Evolutionary conservation across 35 echinoderm and acorn worm genomes (phyloP).

Genomic region (Acanthaster planci): DNA sequence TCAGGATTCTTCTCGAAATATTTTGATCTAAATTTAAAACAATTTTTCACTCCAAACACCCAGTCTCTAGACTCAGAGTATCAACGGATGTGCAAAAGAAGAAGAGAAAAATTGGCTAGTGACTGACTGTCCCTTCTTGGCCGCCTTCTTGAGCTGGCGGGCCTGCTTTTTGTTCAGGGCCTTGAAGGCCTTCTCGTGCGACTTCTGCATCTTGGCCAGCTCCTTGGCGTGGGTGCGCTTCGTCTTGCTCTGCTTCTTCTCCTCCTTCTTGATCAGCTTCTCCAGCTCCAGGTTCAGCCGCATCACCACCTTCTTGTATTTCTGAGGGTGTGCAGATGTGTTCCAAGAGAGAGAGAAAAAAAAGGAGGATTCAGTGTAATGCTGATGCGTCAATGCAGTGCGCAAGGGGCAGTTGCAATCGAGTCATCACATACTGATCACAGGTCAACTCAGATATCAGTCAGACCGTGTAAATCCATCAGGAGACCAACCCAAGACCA

Average conservation of each 20-base stretch:
- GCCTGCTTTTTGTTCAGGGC: conserved; percentile 61
- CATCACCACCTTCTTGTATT: conserved; percentile 75
- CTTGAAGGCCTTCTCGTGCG: conserved; percentile 65
- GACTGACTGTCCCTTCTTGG: conserved; percentile 42
- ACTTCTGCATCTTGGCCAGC: conserved; percentile 51
- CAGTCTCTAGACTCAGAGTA: neutral
- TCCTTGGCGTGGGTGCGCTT: conserved; percentile 74
- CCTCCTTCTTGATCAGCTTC: conserved; percentile 93
- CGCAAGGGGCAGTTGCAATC: too few species aligned
- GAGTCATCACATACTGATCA: too few species aligned
- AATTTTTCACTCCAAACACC: neutral
- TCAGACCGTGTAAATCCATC: too few species aligned
- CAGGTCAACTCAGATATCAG: too few species aligned
- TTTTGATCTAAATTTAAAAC: neutral
- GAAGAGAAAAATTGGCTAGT: neutral
- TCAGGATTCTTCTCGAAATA: too few species aligned
- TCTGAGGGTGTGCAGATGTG: too few species aligned
- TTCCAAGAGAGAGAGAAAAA: too few species aligned
- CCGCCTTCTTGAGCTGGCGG: conserved; percentile 58
- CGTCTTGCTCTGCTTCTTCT: conserved; percentile 95
- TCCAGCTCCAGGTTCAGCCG: conserved; percentile 69
- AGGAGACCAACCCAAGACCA: too few species aligned
- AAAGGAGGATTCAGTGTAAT: too few species aligned
- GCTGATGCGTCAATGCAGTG: too few species aligned
- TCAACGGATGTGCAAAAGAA: neutral